phyloP scores from a whole-genome alignment of 2,113 vertebrate species.

The Manacus vitellinus region DNA sequence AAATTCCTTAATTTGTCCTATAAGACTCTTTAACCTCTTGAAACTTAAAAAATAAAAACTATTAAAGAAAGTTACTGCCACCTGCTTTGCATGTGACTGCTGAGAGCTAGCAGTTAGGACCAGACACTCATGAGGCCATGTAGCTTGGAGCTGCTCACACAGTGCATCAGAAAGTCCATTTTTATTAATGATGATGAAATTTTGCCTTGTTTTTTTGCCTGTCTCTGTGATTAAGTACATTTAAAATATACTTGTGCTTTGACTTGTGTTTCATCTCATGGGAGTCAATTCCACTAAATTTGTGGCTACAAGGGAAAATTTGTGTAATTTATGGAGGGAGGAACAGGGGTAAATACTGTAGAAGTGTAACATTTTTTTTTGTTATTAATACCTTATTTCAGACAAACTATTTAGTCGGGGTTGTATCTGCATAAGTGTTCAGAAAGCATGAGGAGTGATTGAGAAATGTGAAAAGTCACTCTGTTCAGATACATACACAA shows the following conservation, averaged over 20 bases:
- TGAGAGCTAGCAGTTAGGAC: constrained; percentile 1
- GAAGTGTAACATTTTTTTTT: neutral
- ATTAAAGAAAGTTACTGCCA: constrained; percentile 26
- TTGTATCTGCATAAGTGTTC: neutral
- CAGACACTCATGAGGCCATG: neutral
- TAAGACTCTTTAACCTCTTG: constrained; percentile 34
- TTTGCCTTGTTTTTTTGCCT: neutral
- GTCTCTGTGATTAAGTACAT: neutral
- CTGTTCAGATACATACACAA: neutral
- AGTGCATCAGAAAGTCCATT: accelerated
- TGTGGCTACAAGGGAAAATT: neutral
- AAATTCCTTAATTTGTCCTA: constrained; percentile 55
- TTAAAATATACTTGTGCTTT: neutral
- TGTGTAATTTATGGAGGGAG: neutral
- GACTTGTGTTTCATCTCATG: neutral
- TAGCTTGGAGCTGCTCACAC: neutral
- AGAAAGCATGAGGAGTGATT: neutral
- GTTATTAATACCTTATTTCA: neutral
- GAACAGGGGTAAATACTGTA: neutral
- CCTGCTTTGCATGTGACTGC: constrained; percentile 22
- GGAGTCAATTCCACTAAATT: neutral
- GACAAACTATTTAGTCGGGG: neutral
- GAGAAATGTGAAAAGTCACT: neutral
- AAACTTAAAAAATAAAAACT: constrained; percentile 30
- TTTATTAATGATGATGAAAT: neutral